Evolutionary conservation across 2,888 invertebrate genomes (phyloP), one percentile per base, ranked within the genome.

Genomic region (Hofmannophila pseudospretella): DNA sequence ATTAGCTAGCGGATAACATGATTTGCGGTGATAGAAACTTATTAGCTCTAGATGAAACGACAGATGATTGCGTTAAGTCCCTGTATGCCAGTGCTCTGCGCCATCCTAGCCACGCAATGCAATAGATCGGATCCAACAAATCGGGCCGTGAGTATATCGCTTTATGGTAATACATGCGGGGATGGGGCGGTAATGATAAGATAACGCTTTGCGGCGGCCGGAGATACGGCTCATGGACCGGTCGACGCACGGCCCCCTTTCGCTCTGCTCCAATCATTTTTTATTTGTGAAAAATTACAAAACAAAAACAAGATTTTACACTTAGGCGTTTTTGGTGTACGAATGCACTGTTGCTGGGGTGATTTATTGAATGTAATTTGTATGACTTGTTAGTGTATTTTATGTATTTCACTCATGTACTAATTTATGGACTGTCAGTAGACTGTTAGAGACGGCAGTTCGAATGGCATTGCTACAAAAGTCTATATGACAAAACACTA

Each of bases 111-210:
- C n/a, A n/a, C n/a, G n/a, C n/a, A n/a, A n/a, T n/a, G n/a, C n/a
- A n/a, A n/a, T n/a, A 16, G 5, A 16, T 11, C 28, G 12, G 13
- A 25, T n/a, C 25, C 25, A 25, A 25, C 25, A 9, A 16, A 16
- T 28, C 28, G 27, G 11, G 11, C 5, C 27, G 12, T 23, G 23
- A n/a, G 23, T n/a, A n/a, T 7, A n/a, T 23, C n/a, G n/a, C 23
- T n/a, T 23, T 19, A 35, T 27, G 81, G 72, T 80, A 85, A 85
- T 84, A 76, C 67, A 81, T 78, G 67, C 59, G 66, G 67, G 79
- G 67, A 67, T 67, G 69, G 74, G 69, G 68, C 67, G 73, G 69
- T 65, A 68, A 74, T 75, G 79, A 79, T 80, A 79, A 84, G 84
- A 82, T 79, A 82, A 78, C 69, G 74, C 73, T 72, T 67, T 60